Base-by-base conservation (phyloP, 2,113 vertebrate species). In the Pollimyrus isidori region DNA sequence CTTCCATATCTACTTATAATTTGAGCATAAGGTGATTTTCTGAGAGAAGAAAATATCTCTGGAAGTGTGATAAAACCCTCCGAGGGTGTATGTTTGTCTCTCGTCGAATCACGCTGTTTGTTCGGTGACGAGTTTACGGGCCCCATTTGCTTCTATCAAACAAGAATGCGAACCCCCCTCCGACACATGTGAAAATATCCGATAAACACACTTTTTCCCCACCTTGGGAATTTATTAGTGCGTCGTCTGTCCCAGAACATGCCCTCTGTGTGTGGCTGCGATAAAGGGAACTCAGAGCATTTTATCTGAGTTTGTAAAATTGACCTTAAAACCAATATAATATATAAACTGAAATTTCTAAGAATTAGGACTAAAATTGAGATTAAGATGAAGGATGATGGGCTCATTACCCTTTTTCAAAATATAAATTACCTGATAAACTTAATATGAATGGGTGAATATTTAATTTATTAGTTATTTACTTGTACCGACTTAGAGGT, bases 21-120 rank as follows among this genome's bases (percentile, higher is more conserved):
- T 62, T 62, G 39, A 87, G 87, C 87, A 62, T 87, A 87, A 87
- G 87, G 87, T 87, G 87, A 87, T 87, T 87, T 87, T 42, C 49
- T 50, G 26, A 53, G 50, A 30, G 56, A 87, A 87, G 53, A 58
- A 87, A 62, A 87, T 53, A 65, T 58, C 30, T 87, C 35, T 87
- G 49, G 13, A 87, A 65, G 87, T 87, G 87, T 87, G 87, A 87
- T 87, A 46, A 39, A 87, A 80, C 23, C 56, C 87, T 87, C 86
- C 62, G 50, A 58, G 30, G 50, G 53, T 87, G 46, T 87, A 58
- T 87, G 23, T 50, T 86, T 86, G 49, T 53, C 85, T 86, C 85
- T 53, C n/a, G n/a, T 52, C 85, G 45, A 87, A 87, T 62, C 53
- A 87, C 86, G 86, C 85, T 48, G 11, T 52, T 87, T 87, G 86